Evolutionary conservation across 2,888 invertebrate genomes (phyloP).

Genomic region (Idaea aversata): DNA sequence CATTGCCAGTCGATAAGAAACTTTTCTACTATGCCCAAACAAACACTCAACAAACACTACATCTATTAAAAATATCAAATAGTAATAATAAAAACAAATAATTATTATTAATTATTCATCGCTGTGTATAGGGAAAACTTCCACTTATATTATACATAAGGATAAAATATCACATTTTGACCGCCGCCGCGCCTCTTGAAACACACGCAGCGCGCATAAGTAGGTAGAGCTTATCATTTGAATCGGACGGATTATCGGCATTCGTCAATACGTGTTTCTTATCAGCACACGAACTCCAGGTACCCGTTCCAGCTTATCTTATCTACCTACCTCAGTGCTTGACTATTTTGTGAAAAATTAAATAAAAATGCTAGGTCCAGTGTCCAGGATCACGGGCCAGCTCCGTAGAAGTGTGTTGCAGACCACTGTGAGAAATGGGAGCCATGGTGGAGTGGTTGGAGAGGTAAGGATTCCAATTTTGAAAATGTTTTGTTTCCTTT

Average conservation of each 20-base stretch:
- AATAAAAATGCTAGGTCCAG: slow-evolving; percentile 64
- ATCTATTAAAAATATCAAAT: neutral
- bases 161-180: neutral
- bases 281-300: slow-evolving; percentile 35
- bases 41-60: neutral
- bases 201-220: neutral
- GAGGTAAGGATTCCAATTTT: slow-evolving; percentile 47
- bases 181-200: neutral
- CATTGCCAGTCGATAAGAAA: slow-evolving; percentile 23
- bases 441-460: slow-evolving; percentile 65
- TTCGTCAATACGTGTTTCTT: slow-evolving; percentile 25
- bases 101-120: too few species aligned
- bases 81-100: neutral
- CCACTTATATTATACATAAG: too few species aligned
- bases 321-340: slow-evolving; percentile 43
- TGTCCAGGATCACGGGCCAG: slow-evolving; percentile 61
- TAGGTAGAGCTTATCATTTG: slow-evolving; percentile 4
- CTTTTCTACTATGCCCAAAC: neutral
- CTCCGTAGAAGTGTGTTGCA: slow-evolving; percentile 61
- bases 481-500: slow-evolving; percentile 11
- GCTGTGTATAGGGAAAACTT: too few species aligned
- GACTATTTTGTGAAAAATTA: slow-evolving; percentile 31
- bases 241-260: slow-evolving; percentile 25
- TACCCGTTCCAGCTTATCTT: slow-evolving; percentile 53
- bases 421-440: slow-evolving; percentile 60